These are phyloP conservation scores for Bilobella aurantiaca DNA, from an alignment of 1,140 invertebrate genomes.

Conservation along the genomic window DNA sequence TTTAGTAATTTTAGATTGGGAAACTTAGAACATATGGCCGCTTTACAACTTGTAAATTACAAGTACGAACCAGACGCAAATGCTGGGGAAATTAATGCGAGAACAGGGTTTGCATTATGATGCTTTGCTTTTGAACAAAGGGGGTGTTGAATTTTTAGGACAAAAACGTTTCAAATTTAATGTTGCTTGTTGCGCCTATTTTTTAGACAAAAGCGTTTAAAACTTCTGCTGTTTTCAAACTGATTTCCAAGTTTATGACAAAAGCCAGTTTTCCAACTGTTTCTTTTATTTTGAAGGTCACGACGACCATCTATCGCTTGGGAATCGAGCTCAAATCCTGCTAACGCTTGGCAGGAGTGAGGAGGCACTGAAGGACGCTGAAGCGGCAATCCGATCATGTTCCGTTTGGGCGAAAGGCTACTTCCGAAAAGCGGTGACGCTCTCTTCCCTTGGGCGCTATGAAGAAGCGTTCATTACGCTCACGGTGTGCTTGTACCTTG, in stretches of 20 bases:
- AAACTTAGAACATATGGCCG: no score
- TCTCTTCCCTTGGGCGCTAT: conserved; percentile 50
- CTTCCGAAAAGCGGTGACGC: conserved; percentile 52
- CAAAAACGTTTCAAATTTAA: no score
- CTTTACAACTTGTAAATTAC: no score
- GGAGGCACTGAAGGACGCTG: conserved; percentile 59
- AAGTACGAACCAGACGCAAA: no score
- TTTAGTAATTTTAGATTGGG: no score
- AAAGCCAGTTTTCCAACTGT: background rate
- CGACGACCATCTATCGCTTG: conserved; percentile 55
- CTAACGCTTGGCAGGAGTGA: conserved; percentile 51
- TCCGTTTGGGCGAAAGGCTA: conserved; percentile 66
- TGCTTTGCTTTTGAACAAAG: no score
- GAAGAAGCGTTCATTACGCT: conserved; percentile 58
- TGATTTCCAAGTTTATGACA: background rate
- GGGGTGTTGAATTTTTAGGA: no score
- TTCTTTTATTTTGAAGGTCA: conserved; percentile 48
- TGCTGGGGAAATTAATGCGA: no score
- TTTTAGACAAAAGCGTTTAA: no score
- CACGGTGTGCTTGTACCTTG: conserved; percentile 51
- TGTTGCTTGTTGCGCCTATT: no score
- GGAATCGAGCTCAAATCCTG: conserved; percentile 56
- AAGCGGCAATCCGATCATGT: conserved; percentile 52
- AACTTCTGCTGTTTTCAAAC: background rate
- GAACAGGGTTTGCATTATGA: no score